phyloP scores from a whole-genome alignment of 2,797 vertebrate species.

The Thripadectes ignobilis region DNA sequence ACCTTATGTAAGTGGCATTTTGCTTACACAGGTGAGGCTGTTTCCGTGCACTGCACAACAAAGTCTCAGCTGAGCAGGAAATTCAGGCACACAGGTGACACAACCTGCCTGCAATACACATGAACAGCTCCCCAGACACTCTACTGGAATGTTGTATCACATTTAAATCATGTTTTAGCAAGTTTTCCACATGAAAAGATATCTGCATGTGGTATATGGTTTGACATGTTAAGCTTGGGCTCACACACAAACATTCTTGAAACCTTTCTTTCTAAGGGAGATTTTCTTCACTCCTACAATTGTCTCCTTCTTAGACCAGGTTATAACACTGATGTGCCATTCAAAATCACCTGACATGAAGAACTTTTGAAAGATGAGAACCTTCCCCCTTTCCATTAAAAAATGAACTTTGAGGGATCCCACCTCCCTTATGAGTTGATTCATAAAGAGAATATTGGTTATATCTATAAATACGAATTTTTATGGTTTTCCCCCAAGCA shows the following conservation, averaged over 20 bases:
- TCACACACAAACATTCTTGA: rapidly evolving
- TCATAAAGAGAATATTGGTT: background rate
- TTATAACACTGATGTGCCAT: background rate
- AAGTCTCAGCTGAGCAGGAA: background rate
- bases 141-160: background rate
- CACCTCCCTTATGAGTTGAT: background rate
- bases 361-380: background rate
- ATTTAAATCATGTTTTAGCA: background rate
- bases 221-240: background rate
- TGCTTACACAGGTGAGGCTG: background rate
- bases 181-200: background rate
- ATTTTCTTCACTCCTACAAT: background rate
- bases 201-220: rapidly evolving
- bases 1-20: background rate
- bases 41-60: background rate
- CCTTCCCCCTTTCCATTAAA: background rate
- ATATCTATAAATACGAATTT: background rate
- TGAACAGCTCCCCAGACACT: rapidly evolving
- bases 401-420: background rate
- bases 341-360: background rate
- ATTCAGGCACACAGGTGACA: background rate
- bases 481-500: background rate
- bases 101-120: background rate
- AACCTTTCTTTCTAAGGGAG: background rate
- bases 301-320: background rate